Base-by-base conservation (phyloP, 2,113 vertebrate genomes). In the Heterochromis multidens region DNA sequence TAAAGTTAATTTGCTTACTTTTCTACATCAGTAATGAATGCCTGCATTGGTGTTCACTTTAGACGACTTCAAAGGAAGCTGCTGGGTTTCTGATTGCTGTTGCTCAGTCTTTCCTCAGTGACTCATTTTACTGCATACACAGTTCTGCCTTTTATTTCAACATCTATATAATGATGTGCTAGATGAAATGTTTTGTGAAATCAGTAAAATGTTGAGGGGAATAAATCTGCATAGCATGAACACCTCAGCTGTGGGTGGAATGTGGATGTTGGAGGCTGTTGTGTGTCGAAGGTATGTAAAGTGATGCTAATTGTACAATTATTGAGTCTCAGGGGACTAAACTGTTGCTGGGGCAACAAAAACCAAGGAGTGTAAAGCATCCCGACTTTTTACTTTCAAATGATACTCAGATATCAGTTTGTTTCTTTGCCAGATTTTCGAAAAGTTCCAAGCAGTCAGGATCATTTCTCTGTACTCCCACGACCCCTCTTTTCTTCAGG, bases 1-100 rank as follows among this genome's bases (percentile, higher is more conserved):
- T 90, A 56, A 83, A 82, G 83, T 88, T 89, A 83, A 94, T 90
- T 91, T 90, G 70, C 72, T 88, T 77, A 78, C 65, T 88, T 90
- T 88, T 16, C 70, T 54, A 79, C 27, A 2, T 70, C 83, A 14
- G 70, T 8, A 40, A 7, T 4, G 77, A 83, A 57, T 12, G 78
- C 67, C 77, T 70, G 23, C 11, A 37, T 43, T 63, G 35, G 33
- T 27, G 59, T 88, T 92, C 49, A 58, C 4, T 87, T 90, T 79
- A 33, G 40, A 37, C 13, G 29, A 35, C 54, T 88, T 83, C 37
- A 46, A 76, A 79, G 49, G 74, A 60, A 63, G 25, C 63, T 35
- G 82, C 83, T 82, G 31, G 40, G 54, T 84, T 82, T 83, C 77
- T 81, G 82, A 84, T 87, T 86, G 80, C 80, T 9, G 31, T 58